A percentile compares a stretch with the other conserved stretches of the same genome.
phyloP scores from a whole-genome alignment of 2,113 vertebrate species.

The Athene cunicularia region DNA sequence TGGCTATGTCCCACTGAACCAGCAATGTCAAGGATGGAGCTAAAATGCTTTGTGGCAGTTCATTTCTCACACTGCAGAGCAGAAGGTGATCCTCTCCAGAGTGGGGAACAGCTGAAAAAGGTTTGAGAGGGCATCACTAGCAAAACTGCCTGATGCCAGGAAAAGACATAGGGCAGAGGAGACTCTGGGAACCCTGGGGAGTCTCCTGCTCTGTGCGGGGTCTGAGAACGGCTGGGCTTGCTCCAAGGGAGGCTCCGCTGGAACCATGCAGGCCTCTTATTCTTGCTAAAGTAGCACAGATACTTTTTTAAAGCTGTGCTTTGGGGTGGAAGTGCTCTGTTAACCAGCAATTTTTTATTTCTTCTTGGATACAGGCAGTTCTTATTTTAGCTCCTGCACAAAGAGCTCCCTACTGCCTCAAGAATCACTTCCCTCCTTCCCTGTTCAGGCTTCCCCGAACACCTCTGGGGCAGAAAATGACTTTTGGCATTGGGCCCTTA shows the following conservation, averaged over 20 bases:
- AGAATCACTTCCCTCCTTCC: not conserved
- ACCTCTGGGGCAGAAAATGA: not conserved
- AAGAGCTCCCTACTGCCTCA: not conserved
- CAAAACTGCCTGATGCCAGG: not conserved
- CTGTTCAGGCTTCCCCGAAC: not conserved
- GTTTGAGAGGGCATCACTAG: not conserved
- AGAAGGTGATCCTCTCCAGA: not conserved
- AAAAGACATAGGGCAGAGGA: rapidly evolving
- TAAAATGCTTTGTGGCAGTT: rapidly evolving
- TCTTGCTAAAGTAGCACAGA: not conserved
- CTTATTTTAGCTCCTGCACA: not conserved
- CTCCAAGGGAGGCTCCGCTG: not conserved
- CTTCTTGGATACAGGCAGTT: not conserved
- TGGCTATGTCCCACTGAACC: not conserved
- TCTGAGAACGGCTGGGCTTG: not conserved
- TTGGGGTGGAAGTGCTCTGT: not conserved
- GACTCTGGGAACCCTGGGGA: not conserved
- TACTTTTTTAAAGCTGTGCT: not conserved
- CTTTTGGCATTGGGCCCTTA: rapidly evolving
- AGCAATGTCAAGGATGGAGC: rapidly evolving
- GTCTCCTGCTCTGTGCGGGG: rapidly evolving
- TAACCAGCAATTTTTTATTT: not conserved
- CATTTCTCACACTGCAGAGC: not conserved
- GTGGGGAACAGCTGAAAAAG: not conserved
- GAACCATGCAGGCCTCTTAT: rapidly evolving